Evolutionary conservation across 2,113 vertebrate species (phyloP).

Genomic region (Benitochromis conjunctus): DNA sequence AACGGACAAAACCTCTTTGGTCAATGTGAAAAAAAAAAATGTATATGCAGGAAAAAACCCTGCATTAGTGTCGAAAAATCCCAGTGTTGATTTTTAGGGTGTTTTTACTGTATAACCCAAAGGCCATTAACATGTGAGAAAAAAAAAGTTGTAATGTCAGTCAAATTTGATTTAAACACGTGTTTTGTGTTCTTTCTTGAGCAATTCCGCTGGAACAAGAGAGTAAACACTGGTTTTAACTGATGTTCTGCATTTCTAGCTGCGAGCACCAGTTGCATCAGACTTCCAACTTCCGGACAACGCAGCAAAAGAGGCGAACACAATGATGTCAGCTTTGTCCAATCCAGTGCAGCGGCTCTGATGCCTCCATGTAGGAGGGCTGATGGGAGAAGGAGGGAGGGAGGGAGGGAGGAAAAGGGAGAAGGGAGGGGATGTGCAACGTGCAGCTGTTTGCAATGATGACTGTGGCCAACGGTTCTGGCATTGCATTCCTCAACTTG

Average conservation of each 20-base stretch:
- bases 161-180: not conserved
- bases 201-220: not conserved
- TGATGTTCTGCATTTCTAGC: not conserved
- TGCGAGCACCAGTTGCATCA: constrained; percentile 59
- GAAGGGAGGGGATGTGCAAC: not conserved
- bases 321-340: constrained; percentile 56
- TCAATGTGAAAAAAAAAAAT: not conserved
- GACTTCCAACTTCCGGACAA: constrained; percentile 58
- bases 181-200: not conserved
- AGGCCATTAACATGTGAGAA: not conserved
- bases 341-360: constrained; percentile 21
- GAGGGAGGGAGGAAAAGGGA: not conserved
- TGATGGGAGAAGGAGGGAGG: not conserved
- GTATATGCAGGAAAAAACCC: not conserved
- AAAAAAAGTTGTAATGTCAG: not conserved
- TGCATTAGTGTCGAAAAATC: not conserved
- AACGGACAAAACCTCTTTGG: not conserved
- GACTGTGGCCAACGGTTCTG: constrained; percentile 13
- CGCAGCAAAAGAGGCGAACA: constrained; percentile 17
- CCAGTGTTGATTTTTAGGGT: not conserved
- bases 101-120: not conserved
- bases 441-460: constrained; percentile 60
- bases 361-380: not conserved
- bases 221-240: not conserved
- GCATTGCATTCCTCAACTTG: constrained; percentile 49